Evolutionary conservation across 2,888 invertebrate species (phyloP), one percentile per base, ranked within the genome.

Genomic region (Chloroclystis v-ata): DNA sequence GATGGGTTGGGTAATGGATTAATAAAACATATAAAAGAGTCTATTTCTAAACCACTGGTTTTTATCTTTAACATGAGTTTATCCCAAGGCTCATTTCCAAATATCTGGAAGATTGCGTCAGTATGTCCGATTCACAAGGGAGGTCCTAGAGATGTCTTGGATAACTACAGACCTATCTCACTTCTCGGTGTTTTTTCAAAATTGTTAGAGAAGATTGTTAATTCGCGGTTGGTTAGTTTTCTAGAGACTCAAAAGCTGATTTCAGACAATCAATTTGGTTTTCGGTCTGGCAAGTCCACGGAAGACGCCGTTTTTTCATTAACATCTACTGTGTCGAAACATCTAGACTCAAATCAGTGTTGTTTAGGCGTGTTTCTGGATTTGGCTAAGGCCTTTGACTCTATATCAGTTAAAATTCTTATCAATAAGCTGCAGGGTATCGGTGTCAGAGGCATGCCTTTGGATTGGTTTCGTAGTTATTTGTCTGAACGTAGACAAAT

Each of bases 41-140:
- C 26, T 7, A 26, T 26, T 7, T 26, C 26, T 4, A 8, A 26
- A 26, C 26, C 26, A 26, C 26, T 26, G 5, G 26, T 9, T 8
- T 26, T 26, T 8, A 26, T 26, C 2, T 26, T 26, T 8, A 26
- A 26, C 9, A 8, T 26, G 26, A 26, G 26, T 26, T 9, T 32
- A 8, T 14, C 8, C 7, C 12, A 29, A n/a, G 37, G 37, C 4
- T 11, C 4, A 1, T 37, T 37, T 6, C 37, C 37, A 9, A 1
- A 13, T 13, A 1, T 1, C 1, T 37, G 37, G 37, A 37, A 37
- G 6, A n/a, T 26, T 8, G 37, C 26, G 4, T 37, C n/a, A 1
- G 37, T 37, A 2, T 37, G 37, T 20, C 37, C 26, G n/a, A 37
- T 37, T 9, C 13, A 26, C 6, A 37, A 37, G 7, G 13, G 37